Evolutionary conservation across 2,113 vertebrate species (phyloP).

Genomic region (Scytalopus superciliaris): DNA sequence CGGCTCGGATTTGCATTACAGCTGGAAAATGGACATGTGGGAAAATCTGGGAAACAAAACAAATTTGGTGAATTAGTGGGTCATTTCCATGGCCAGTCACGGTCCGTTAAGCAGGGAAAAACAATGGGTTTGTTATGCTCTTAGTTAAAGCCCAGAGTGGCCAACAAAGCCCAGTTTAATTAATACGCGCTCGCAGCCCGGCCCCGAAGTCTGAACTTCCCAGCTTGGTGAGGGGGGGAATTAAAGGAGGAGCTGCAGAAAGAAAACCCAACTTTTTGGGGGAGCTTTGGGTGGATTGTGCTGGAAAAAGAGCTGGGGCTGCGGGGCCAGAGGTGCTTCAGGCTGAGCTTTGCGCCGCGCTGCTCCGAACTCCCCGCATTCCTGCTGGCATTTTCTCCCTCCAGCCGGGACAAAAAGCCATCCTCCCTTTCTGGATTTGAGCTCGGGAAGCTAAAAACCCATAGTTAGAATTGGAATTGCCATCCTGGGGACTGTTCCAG

Average conservation of each 20-base stretch:
- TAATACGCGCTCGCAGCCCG: conserved; percentile 23
- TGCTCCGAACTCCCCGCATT: too few relatives aligned
- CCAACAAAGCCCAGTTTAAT: conserved; percentile 50
- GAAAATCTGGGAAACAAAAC: conserved; percentile 59
- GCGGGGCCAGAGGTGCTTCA: background rate
- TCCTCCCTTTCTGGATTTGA: background rate
- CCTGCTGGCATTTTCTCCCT: background rate
- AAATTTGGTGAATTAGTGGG: conserved; percentile 38
- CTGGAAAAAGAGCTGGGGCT: background rate
- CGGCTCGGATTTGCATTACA: background rate
- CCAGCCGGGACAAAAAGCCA: background rate
- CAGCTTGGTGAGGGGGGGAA: background rate
- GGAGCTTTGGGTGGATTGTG: background rate
- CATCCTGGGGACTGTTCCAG: accelerated
- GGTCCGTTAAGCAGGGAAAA: conserved; percentile 58
- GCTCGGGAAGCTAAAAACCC: too few relatives aligned
- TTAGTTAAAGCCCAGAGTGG: conserved; percentile 52
- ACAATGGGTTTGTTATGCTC: conserved; percentile 53
- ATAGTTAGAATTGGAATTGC: background rate
- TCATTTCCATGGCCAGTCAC: conserved; percentile 54
- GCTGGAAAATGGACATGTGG: conserved; percentile 42
- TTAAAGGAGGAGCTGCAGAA: background rate
- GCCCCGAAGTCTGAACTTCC: background rate
- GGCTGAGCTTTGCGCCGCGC: background rate
- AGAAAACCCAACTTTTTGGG: background rate